Base-by-base conservation (phyloP, 2,797 vertebrate species). In the Enteromius unitaeniatus region DNA sequence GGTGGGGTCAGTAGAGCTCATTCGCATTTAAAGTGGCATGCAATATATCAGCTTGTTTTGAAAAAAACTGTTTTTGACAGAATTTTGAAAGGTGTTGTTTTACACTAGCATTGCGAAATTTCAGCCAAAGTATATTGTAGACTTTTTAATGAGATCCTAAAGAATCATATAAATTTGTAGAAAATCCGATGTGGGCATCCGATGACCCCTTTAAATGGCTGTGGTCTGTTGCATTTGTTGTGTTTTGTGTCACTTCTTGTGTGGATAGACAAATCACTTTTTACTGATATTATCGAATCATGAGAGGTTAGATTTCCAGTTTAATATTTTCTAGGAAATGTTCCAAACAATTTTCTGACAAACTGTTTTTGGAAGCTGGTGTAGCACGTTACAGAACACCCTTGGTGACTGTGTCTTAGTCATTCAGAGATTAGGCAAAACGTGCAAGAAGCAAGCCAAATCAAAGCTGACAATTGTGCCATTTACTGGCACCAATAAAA, bases 401-500 rank as follows among this genome's bases (percentile, higher is more conserved):
- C 47, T 49, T 17, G 62, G 42, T 37, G 21, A 68, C 15, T 62
- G 5, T 31, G 60, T 37, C 23, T 3, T 28, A 49, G 60, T 67
- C 69, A 73, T 42, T 31, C 13, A 34, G 47, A 76, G n/a, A 11
- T 14, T 60, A 13, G 7, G 26, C 69, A 72, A 65, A 65, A 40
- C 58, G 37, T 60, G 17, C 68, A 73, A 42, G n/a, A n/a, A n/a
- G n/a, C n/a, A n/a, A 34, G 28, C 17, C 37, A 34, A 81, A 62
- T 62, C 7, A 31, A 73, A 82, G 34, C 5, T 3, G 28, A 40
- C 31, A 26, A 58, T 60, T 72, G 9, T 42, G 79, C 17, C 31
- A 40, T 65, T 40, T 21, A 53, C 23, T 77, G 77, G 58, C 62
- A 65, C 17, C n/a, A 26, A 2, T 69, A 45, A 70, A 76, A 78